These are phyloP conservation scores for Phoxinus phoxinus DNA, from an alignment of 2,113 vertebrate genomes.

Conservation along the genomic window DNA sequence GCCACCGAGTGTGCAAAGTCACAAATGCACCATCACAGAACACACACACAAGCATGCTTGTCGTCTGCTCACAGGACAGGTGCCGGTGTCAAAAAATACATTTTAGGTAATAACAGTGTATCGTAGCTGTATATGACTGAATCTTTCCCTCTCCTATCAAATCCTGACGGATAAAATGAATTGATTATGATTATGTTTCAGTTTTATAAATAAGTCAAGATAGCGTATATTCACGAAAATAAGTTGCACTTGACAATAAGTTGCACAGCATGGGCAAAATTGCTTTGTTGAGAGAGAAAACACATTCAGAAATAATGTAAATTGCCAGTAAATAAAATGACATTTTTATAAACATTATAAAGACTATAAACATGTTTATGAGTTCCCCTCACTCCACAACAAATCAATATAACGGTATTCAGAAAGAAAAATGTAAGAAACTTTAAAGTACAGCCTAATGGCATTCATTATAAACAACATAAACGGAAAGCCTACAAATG, in stretches of 20 bases:
- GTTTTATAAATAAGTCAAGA: not conserved
- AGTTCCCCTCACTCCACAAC: too few species aligned
- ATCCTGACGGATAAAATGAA: not conserved
- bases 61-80: not conserved
- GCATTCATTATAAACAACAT: too few species aligned
- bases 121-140: not conserved
- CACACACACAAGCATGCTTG: slow-evolving; percentile 15
- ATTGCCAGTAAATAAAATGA: too few species aligned
- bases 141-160: too few species aligned
- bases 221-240: not conserved
- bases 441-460: too few species aligned
- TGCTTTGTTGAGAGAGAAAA: not conserved
- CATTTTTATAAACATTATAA: too few species aligned
- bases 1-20: slow-evolving; percentile 5
- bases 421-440: too few species aligned
- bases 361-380: too few species aligned
- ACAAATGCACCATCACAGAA: slow-evolving; percentile 25
- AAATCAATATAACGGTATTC: too few species aligned
- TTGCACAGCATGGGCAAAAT: not conserved
- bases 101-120: not conserved
- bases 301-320: too few species aligned
- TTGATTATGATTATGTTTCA: not conserved
- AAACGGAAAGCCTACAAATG: too few species aligned
- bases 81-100: not conserved
- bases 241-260: not conserved